Evolutionary conservation across 1,140 invertebrate species (phyloP).

Genomic region (Mercenaria mercenaria): DNA sequence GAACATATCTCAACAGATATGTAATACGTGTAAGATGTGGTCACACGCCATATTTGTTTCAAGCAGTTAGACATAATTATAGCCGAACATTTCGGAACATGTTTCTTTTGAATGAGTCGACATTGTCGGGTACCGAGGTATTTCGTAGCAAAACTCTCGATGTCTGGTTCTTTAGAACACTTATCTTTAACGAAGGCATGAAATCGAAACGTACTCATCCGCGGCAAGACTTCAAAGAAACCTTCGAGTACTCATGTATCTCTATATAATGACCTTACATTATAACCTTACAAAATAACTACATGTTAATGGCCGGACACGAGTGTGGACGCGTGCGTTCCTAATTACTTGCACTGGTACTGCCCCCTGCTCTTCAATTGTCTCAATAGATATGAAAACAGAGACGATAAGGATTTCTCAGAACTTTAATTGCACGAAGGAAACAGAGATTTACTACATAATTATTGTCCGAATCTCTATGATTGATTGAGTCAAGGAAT

Average conservation of each 20-base stretch:
- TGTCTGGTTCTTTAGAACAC: background rate
- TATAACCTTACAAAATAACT: conserved; percentile 53
- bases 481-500: too few relatives aligned
- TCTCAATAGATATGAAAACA: background rate
- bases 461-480: too few relatives aligned
- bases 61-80: too few relatives aligned
- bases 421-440: background rate
- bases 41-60: too few relatives aligned
- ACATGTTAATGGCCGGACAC: conserved; percentile 48
- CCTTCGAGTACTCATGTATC: conserved; percentile 9
- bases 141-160: too few relatives aligned
- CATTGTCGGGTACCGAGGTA: too few relatives aligned
- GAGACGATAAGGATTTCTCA: background rate
- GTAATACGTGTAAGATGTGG: too few relatives aligned
- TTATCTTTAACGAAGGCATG: conserved; percentile 16
- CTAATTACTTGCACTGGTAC: conserved; percentile 42
- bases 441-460: too few relatives aligned
- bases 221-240: conserved; percentile 23
- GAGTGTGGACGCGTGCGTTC: conserved; percentile 41
- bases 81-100: too few relatives aligned
- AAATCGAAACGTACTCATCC: conserved; percentile 27
- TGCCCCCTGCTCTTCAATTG: background rate
- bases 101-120: too few relatives aligned
- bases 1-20: too few relatives aligned
- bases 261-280: conserved; percentile 20